Evolutionary conservation across 2,113 vertebrate genomes (phyloP).

Genomic region (Gadus macrocephalus): DNA sequence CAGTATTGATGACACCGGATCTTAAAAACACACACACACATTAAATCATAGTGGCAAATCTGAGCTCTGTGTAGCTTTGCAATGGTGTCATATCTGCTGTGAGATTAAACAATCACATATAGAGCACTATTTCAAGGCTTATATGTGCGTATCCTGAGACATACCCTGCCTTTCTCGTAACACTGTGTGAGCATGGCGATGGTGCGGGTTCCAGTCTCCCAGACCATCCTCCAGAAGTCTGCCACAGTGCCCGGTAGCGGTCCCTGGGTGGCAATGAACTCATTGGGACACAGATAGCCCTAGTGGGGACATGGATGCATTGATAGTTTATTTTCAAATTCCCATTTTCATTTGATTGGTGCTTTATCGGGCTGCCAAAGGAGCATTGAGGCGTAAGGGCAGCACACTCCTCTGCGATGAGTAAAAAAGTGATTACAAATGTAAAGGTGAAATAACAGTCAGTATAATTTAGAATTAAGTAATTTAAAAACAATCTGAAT

Average conservation of each 20-base stretch:
- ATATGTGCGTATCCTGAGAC: conserved; percentile 38
- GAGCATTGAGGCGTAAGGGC: no score
- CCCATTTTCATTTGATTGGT: background rate
- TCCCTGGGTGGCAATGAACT: conserved; percentile 97
- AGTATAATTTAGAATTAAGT: no score
- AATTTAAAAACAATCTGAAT: no score
- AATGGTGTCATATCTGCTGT: no score
- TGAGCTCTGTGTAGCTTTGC: no score
- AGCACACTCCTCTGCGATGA: no score
- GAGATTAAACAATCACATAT: no score
- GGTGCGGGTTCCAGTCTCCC: conserved; percentile 93
- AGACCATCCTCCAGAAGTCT: conserved; percentile 99
- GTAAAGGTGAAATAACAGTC: no score
- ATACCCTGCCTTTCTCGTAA: conserved; percentile 94
- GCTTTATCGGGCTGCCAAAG: no score
- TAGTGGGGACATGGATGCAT: conserved; percentile 37
- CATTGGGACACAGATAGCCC: conserved; percentile 97
- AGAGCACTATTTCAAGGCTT: conserved; percentile 11
- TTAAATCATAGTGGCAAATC: background rate
- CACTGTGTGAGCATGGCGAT: conserved; percentile 97
- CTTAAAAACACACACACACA: conserved; percentile 64
- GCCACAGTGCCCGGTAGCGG: conserved; percentile 95
- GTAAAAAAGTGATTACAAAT: no score
- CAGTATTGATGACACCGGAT: conserved; percentile 97
- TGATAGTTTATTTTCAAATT: no score